A percentile compares a stretch with the other conserved stretches of the same genome.
Evolutionary conservation across 2,113 vertebrate species (phyloP).

Genomic region (Aramus guarauna): DNA sequence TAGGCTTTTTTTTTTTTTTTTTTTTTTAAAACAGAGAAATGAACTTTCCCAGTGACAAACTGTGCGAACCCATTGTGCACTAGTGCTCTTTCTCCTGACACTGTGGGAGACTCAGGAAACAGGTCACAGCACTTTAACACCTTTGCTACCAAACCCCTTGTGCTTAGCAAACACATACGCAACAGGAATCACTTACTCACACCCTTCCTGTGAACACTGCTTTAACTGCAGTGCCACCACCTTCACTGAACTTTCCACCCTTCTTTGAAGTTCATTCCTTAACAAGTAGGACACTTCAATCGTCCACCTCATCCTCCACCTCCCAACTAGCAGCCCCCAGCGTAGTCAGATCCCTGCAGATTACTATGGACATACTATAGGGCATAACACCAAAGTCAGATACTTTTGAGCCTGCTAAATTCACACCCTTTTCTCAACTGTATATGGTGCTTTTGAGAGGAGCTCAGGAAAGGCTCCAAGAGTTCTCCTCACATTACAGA

Average conservation of each 20-base stretch:
- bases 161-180: rapidly evolving
- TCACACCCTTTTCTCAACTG: background rate
- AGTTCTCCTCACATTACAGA: background rate
- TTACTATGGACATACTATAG: background rate
- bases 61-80: background rate
- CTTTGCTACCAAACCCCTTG: background rate
- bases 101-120: background rate
- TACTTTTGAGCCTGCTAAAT: background rate
- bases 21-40: background rate
- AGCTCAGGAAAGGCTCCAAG: background rate
- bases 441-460: background rate
- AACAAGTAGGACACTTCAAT: rapidly evolving
- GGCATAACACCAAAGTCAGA: background rate
- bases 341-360: background rate
- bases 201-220: rapidly evolving
- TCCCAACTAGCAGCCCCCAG: background rate
- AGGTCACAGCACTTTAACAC: background rate
- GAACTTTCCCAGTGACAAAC: background rate
- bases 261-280: background rate
- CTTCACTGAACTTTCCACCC: rapidly evolving
- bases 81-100: background rate
- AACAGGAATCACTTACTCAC: background rate
- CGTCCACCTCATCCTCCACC: background rate
- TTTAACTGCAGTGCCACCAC: background rate
- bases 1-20: background rate